A percentile compares a stretch with the other conserved stretches of the same genome.
phyloP scores from a whole-genome alignment of 2,888 invertebrate genomes.

The Petrophora chlorosata region DNA sequence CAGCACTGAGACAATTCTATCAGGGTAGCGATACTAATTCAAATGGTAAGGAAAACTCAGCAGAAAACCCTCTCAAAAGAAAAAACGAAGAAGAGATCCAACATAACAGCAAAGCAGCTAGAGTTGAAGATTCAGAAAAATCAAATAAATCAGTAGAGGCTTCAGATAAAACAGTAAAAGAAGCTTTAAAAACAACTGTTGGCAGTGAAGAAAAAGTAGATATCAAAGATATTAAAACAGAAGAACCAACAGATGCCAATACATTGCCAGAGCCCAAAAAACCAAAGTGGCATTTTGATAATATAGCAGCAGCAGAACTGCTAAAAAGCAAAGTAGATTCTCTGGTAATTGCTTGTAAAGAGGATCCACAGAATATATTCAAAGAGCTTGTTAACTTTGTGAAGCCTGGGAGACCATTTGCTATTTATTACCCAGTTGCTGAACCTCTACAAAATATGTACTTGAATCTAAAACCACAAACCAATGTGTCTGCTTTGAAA shows the following conservation, averaged over 20 bases:
- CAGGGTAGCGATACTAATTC: conserved; percentile 80
- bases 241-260: conserved; percentile 36
- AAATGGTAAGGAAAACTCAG: conserved; percentile 32
- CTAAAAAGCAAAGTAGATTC: conserved; percentile 88
- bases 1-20: conserved; percentile 87
- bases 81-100: conserved; percentile 50
- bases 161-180: background rate
- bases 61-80: conserved; percentile 56
- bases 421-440: conserved; percentile 90
- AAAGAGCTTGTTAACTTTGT: conserved; percentile 90
- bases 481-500: conserved; percentile 89
- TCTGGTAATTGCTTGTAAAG: conserved; percentile 90
- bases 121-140: conserved; percentile 40
- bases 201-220: conserved; percentile 14
- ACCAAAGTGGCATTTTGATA: conserved; percentile 88
- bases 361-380: conserved; percentile 92
- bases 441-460: conserved; percentile 95
- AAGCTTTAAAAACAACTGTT: conserved; percentile 8
- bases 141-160: conserved; percentile 7
- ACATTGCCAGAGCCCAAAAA: conserved; percentile 62
- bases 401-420: conserved; percentile 92
- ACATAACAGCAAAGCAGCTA: conserved; percentile 57
- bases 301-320: conserved; percentile 85
- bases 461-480: conserved; percentile 88
- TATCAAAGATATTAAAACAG: conserved; percentile 23